Base-by-base conservation (phyloP, 2,888 invertebrate genomes). In the Pseudococcus jackbeardsleyi region DNA sequence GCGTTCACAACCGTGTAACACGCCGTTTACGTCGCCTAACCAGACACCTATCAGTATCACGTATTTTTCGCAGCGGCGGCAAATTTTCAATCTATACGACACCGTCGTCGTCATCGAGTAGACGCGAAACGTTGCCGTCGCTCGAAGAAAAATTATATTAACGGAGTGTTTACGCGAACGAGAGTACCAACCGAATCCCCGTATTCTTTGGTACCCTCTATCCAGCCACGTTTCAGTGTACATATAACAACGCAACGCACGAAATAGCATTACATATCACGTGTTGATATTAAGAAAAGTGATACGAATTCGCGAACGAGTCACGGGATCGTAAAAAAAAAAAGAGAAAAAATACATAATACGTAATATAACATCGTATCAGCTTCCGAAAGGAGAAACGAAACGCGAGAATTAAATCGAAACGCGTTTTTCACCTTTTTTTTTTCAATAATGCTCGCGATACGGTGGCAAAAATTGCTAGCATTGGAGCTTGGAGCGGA, bases 11-110 rank as follows among this genome's bases (percentile, higher is more conserved):
- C 59, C 19, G 59, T 59, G 15, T 17, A 54, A 54, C 12, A 33
- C 26, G 26, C 26, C 59, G 59, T 59, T 8, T 9, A n/a, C 59
- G 6, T 19, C 59, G 59, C 19, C n/a, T 59, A 59, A 59, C 59
- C n/a, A 59, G 59, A 59, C 59, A 59, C 59, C 59, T 59, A 59
- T 59, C 59, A 59, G 59, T 59, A 59, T 59, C 59, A 59, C 59
- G 19, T 59, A 59, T 59, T 59, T 59, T 59, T 33, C 19, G 19
- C n/a, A 19, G 19, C 26, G 9, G 19, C 19, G 19, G 9, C 6
- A 59, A 59, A 59, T 59, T 19, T 59, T 59, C 59, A 59, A 59
- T 59, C 59, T 59, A 59, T 59, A 59, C 59, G 59, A 59, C n/a
- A 17, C 12, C 54, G 15, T 54, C 59, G 19, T 59, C 19, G 7